Percentiles rank a stretch among this genome's conserved stretches.
Evolutionary conservation across 1,140 invertebrate species (phyloP).

Genomic region (Cepaea nemoralis): DNA sequence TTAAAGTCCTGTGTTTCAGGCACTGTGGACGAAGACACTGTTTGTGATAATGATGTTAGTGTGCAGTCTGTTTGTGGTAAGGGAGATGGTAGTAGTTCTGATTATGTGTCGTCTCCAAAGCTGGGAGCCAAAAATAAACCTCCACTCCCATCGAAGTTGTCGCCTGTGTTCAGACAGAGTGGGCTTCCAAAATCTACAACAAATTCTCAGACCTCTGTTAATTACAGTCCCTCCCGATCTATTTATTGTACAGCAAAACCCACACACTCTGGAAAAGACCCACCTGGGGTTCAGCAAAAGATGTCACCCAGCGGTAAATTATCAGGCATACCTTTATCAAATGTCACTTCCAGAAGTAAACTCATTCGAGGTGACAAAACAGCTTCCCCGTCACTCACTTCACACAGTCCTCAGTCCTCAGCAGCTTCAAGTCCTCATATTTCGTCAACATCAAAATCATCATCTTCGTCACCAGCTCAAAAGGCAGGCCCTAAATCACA

Average conservation of each 20-base stretch:
- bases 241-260: slow-evolving; percentile 40
- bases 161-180: slow-evolving; percentile 40
- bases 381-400: slow-evolving; percentile 39
- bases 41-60: slow-evolving; percentile 29
- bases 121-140: slow-evolving; percentile 53
- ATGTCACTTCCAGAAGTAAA: background rate
- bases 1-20: background rate
- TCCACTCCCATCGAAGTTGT: slow-evolving; percentile 51
- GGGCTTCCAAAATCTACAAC: slow-evolving; percentile 39
- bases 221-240: slow-evolving; percentile 13
- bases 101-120: background rate
- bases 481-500: slow-evolving; percentile 49
- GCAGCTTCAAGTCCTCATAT: slow-evolving; percentile 31
- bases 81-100: slow-evolving; percentile 20
- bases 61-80: slow-evolving; percentile 28
- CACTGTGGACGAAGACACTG: background rate
- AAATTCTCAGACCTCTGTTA: slow-evolving; percentile 29
- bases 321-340: background rate
- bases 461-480: slow-evolving; percentile 9
- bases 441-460: slow-evolving; percentile 6
- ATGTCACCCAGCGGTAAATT: background rate
- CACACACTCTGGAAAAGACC: slow-evolving; percentile 49
- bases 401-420: slow-evolving; percentile 26
- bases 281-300: slow-evolving; percentile 6
- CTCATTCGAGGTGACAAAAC: slow-evolving; percentile 28